Evolutionary conservation across 1,140 invertebrate species (phyloP).

Genomic region (Halictus rubicundus): DNA sequence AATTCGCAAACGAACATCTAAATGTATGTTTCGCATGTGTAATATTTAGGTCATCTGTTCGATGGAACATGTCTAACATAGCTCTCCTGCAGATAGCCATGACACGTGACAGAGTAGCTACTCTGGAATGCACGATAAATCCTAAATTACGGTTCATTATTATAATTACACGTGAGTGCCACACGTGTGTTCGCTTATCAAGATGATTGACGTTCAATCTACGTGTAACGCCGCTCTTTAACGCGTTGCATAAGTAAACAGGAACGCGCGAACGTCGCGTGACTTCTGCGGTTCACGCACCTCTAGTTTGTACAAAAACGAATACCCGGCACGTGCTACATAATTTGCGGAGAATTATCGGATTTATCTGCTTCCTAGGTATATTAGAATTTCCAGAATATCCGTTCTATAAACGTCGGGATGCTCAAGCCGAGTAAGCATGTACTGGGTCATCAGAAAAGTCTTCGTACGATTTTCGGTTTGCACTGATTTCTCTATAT

Average conservation of each 20-base stretch:
- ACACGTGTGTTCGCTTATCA: constrained; percentile 39
- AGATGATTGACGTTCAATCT: constrained; percentile 30
- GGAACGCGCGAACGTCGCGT: constrained; percentile 44
- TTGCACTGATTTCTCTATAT: no score
- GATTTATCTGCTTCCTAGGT: background rate
- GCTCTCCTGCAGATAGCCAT: background rate
- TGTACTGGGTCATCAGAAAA: no score
- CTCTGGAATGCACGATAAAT: constrained; percentile 58
- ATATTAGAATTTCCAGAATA: background rate
- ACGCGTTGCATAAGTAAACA: constrained; percentile 56
- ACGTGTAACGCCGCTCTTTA: constrained; percentile 47
- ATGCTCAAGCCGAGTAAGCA: background rate
- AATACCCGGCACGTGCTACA: background rate
- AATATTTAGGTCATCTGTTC: background rate
- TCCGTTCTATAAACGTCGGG: background rate
- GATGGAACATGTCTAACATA: background rate
- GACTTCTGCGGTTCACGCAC: background rate
- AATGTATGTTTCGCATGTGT: background rate
- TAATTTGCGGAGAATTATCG: constrained; percentile 11
- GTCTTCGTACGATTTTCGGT: no score
- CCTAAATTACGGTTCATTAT: constrained; percentile 69
- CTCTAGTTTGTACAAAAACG: background rate
- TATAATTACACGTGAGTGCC: constrained; percentile 70
- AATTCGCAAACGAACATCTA: background rate
- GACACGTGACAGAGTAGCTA: constrained; percentile 7